phyloP scores from a whole-genome alignment of 2,113 vertebrate species.

The Orientallactaga bullata region DNA sequence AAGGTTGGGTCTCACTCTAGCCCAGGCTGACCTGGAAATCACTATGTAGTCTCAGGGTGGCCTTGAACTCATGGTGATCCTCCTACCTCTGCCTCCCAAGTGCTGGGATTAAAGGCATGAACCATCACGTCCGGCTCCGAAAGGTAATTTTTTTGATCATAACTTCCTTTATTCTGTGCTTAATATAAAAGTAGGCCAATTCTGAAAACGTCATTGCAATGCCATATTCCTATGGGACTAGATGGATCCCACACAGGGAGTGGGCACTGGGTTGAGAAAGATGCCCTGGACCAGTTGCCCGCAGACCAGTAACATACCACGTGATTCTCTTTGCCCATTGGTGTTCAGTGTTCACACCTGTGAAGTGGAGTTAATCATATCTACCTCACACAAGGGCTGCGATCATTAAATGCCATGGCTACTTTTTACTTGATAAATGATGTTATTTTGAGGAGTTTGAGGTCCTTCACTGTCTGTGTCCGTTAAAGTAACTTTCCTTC shows the following conservation, averaged over 20 bases:
- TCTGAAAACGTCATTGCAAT: not conserved
- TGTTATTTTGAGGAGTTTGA: slow-evolving; percentile 20
- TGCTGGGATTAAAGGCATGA: no score
- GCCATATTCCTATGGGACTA: not conserved
- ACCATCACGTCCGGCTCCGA: no score
- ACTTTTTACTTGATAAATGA: slow-evolving; percentile 18
- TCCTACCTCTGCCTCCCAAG: no score
- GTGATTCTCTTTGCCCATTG: not conserved
- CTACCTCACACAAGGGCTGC: not conserved
- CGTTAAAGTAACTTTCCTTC: slow-evolving; percentile 27
- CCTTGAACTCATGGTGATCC: no score
- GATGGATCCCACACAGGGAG: not conserved
- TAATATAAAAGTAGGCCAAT: not conserved
- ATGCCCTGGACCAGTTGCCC: not conserved
- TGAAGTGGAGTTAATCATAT: slow-evolving; percentile 55
- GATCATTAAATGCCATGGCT: slow-evolving; percentile 30
- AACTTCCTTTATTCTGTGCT: not conserved
- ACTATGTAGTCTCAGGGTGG: no score
- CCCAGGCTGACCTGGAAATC: no score
- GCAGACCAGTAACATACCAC: not conserved
- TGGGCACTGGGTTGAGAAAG: not conserved
- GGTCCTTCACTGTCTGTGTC: not conserved
- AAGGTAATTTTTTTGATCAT: slow-evolving; percentile 22
- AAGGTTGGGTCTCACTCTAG: no score
- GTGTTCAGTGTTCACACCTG: slow-evolving; percentile 59